Evolutionary conservation across 2,113 vertebrate species (phyloP).

Genomic region (Procapra przewalskii): DNA sequence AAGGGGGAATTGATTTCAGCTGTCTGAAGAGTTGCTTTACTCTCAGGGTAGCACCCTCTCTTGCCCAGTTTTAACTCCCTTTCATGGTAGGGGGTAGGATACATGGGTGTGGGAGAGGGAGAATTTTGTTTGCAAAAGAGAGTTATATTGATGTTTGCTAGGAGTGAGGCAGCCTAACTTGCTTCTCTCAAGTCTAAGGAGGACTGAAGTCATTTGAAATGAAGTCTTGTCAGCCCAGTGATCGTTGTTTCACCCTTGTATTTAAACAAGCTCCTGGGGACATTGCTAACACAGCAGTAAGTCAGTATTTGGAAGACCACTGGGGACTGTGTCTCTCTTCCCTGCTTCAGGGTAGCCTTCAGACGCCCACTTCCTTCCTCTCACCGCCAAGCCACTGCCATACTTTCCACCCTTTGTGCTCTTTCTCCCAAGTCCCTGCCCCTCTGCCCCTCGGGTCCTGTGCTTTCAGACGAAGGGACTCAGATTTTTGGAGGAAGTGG

Average conservation of each 20-base stretch:
- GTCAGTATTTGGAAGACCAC: slow-evolving; percentile 48
- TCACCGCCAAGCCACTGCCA: slow-evolving; percentile 43
- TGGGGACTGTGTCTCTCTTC: slow-evolving; percentile 69
- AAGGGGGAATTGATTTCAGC: slow-evolving; percentile 40
- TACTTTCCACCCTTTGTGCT: slow-evolving; percentile 62
- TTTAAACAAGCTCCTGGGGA: slow-evolving; percentile 31
- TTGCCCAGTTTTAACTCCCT: background rate
- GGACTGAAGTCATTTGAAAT: slow-evolving; percentile 49
- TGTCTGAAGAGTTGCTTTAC: slow-evolving; percentile 28
- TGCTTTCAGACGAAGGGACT: slow-evolving; percentile 50
- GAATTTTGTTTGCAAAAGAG: slow-evolving; percentile 38
- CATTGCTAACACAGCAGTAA: slow-evolving; percentile 38
- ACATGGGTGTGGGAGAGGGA: background rate
- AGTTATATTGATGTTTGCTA: slow-evolving; percentile 14
- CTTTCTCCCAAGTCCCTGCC: background rate
- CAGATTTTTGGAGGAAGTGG: slow-evolving; percentile 69
- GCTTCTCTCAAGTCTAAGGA: slow-evolving; percentile 40
- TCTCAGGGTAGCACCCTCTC: background rate
- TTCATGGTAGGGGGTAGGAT: background rate
- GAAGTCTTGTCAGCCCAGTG: slow-evolving; percentile 11
- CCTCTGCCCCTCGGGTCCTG: background rate
- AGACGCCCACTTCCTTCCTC: slow-evolving; percentile 78
- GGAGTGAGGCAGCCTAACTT: background rate
- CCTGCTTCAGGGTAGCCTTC: slow-evolving; percentile 65
- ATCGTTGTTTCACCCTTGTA: slow-evolving; percentile 9